Conservation (phyloP, 2,113 vertebrate species). For the Proteles cristata region DNA sequence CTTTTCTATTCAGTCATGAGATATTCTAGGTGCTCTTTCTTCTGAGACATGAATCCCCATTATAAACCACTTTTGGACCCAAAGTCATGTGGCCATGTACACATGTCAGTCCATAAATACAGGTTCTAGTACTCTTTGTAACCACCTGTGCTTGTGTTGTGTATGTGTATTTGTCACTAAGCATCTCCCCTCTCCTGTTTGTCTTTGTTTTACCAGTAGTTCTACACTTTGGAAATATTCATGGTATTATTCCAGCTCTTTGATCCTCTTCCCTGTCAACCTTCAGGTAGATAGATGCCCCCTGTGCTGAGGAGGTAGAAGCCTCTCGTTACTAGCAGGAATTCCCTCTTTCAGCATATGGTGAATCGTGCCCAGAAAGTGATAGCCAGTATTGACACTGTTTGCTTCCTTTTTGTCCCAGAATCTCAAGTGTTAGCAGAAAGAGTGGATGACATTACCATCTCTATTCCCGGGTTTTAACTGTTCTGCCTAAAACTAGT, state of each 20-base stretch:
- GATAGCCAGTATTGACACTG: neutral
- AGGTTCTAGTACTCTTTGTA: neutral
- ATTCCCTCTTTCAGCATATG: neutral
- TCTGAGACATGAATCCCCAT: neutral
- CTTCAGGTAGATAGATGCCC: neutral
- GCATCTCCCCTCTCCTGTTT: neutral
- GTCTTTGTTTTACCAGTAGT: neutral
- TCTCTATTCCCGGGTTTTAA: neutral
- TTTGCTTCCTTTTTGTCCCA: neutral
- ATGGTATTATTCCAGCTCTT: neutral
- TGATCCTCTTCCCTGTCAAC: neutral
- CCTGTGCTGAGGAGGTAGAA: neutral
- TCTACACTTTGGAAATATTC: neutral
- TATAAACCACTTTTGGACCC: neutral
- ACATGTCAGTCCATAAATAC: neutral
- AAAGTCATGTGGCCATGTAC: neutral
- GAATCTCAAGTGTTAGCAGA: constrained; percentile 15
- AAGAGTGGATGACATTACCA: neutral
- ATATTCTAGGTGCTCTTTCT: neutral
- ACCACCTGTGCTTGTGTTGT: neutral
- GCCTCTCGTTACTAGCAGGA: neutral
- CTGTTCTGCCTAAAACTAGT: neutral
- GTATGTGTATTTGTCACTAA: neutral
- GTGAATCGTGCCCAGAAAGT: neutral
- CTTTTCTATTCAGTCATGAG: neutral